Base-by-base conservation (phyloP, 2,888 invertebrate genomes). In the Nudaria mundana region DNA sequence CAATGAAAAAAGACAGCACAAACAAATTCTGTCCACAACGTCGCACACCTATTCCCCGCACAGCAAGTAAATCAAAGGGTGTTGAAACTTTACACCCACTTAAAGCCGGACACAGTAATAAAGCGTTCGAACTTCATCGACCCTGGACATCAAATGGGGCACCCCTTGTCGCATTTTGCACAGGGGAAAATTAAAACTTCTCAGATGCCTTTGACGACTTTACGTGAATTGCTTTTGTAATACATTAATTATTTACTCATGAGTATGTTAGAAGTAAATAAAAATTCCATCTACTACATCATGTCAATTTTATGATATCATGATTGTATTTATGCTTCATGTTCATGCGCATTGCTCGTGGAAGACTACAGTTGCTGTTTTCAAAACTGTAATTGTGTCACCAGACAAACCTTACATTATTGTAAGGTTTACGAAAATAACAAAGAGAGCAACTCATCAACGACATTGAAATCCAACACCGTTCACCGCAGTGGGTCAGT, bases 71-170 rank as follows among this genome's bases (percentile, higher is more conserved):
- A 87, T 88, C 87, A 87, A 87, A 87, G 88, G 88, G 87, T 86
- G 87, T 86, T 85, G 88, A 86, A 88, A 88, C 87, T 88, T 87
- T 87, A 87, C 88, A 87, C 88, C 88, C 88, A 87, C 88, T 88
- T 88, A 87, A 81, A 85, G 83, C 86, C 85, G 88, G 88, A 87
- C 87, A 87, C 85, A 82, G 87, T 87, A 87, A 88, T 88, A 87
- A 88, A 88, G 80, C 86, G 85, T 85, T 78, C 84, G 83, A 87
- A 87, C 82, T 86, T 87, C 77, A 76, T 65, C 81, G 75, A 78
- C 78, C 79, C 80, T 82, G 85, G 81, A 84, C 86, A 83, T 85
- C 85, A 83, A 86, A 86, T 82, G 71, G 71, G 75, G 66, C 72
- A 78, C 84, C 87, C 86, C 81, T 82, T 79, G 68, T 75, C 76